phyloP scores from a whole-genome alignment of 37 sponge, comb jelly and placozoan genomes.

The Axinella damicornis region DNA sequence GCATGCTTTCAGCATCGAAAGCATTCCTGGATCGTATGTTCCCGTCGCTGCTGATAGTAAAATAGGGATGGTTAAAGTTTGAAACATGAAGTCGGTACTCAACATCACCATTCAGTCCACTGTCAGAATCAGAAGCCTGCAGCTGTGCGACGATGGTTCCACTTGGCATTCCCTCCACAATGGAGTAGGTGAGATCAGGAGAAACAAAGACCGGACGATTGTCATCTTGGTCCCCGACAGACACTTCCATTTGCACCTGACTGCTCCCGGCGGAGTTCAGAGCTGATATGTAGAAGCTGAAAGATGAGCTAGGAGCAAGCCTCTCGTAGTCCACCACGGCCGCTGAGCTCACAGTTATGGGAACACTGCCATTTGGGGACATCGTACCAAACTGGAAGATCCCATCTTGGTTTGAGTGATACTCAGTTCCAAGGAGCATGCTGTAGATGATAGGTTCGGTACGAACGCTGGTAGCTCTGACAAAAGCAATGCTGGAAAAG shows the following conservation, averaged over 20 bases:
- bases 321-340: constrained; percentile 39
- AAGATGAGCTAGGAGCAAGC: constrained; percentile 34
- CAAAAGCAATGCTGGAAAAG: constrained; percentile 13
- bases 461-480: constrained; percentile 15
- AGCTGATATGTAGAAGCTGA: constrained; percentile 36
- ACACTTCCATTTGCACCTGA: constrained; percentile 31
- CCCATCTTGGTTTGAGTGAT: constrained; percentile 51
- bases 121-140: constrained; percentile 54
- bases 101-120: constrained; percentile 43
- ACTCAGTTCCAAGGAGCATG: constrained; percentile 28
- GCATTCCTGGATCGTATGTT: neutral
- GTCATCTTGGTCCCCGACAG: constrained; percentile 54
- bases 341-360: neutral
- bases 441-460: constrained; percentile 7
- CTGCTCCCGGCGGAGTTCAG: constrained; percentile 15
- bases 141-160: constrained; percentile 40
- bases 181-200: neutral
- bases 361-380: neutral
- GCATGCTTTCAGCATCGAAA: constrained; percentile 33
- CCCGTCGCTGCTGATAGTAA: constrained; percentile 20
- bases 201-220: constrained; percentile 34
- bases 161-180: constrained; percentile 27
- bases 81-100: constrained; percentile 2
- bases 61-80: neutral
- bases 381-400: constrained; percentile 8